phyloP scores from a whole-genome alignment of 2,888 invertebrate genomes.

The Calameuta filiformis region DNA sequence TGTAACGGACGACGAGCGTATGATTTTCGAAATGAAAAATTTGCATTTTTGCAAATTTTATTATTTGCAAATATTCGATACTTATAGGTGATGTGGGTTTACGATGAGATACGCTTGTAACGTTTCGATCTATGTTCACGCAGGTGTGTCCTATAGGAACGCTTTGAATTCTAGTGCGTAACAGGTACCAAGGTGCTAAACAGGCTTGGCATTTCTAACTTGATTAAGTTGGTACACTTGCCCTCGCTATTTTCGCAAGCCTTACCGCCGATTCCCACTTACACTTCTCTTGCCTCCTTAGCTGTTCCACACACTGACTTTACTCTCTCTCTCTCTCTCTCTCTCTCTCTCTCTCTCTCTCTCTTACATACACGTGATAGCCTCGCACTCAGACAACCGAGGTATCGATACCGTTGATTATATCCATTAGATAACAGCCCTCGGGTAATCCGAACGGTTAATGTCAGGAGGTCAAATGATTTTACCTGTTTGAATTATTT shows the following conservation, averaged over 20 bases:
- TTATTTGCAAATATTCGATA: neutral
- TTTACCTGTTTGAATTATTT: neutral
- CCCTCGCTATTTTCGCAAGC: neutral
- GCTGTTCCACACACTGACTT: neutral
- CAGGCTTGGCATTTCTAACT: neutral
- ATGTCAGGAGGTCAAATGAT: conserved; percentile 6
- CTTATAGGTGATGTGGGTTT: neutral
- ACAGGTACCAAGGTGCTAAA: neutral
- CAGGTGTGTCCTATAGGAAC: neutral
- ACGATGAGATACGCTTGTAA: neutral
- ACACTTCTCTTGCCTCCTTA: neutral
- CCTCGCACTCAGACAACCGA: neutral
- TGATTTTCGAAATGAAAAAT: neutral
- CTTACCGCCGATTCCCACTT: neutral
- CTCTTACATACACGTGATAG: neutral
- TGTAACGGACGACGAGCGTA: neutral
- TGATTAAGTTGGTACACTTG: conserved; percentile 4
- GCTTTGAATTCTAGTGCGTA: neutral
- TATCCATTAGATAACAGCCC: conserved; percentile 47
- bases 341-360: neutral
- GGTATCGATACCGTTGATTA: conserved; percentile 46
- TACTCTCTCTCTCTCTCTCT: neutral
- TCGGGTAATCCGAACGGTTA: neutral
- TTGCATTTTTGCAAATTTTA: neutral
- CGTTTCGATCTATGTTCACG: neutral